Evolutionary conservation across 2,888 invertebrate species (phyloP), one percentile per base, ranked within the genome.

Genomic region (Trachelus tabidus): DNA sequence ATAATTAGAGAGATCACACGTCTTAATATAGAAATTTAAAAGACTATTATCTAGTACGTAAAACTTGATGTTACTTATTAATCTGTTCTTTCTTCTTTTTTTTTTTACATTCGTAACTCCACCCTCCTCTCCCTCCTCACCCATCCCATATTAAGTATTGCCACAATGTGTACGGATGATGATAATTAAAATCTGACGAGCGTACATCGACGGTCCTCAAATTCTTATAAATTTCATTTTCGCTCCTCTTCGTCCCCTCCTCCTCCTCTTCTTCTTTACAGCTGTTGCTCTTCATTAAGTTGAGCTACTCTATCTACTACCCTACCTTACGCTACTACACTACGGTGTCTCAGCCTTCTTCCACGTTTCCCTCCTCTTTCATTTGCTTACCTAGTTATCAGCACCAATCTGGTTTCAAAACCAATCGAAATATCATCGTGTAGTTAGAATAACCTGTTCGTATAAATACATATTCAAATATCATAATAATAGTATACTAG

Each of bases 1-100:
- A 87, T 90, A 90, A 90, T 90, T 90, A 90, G 91, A 91, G 91
- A 91, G 91, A 91, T 91, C 91, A 91, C 91, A 91, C 91, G 91
- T 90, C 89, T 91, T 91, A 91, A 89, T 89, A 87, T 90, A 90
- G 89, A 91, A 90, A 91, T 90, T 90, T 89, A 89, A 90, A 91
- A 91, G 90, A 90, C 91, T 91, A 91, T 90, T 87, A 84, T 88
- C 89, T 90, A 91, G 88, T 88, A 88, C 89, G 90, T 90, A 87
- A 89, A 89, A 88, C 85, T 78, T 34, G 73, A 30, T 77, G 35
- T 77, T 80, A 56, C 75, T 79, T 75, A 73, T 80, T 76, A 75
- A 40, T 69, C 68, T 77, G 73, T 40, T 78, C 74, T 73, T 69
- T 35, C 74, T 34, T 30, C 69, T 68, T 30, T 78, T 73, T 68